Base-by-base conservation (phyloP, 2,888 invertebrate species). In the Perithous albicinctus region DNA sequence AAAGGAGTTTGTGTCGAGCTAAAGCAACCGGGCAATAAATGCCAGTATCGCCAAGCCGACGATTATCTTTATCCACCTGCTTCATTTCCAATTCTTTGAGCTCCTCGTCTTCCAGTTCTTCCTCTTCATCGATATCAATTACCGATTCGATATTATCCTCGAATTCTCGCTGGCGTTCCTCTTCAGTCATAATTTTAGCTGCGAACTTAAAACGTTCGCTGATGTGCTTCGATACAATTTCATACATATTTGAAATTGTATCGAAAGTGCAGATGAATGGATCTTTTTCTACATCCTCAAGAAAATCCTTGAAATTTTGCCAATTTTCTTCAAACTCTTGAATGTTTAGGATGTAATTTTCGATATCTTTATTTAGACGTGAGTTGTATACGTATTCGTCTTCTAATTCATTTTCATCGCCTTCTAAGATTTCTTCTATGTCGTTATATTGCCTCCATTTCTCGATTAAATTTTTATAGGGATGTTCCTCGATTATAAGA, bases 11-110 rank as follows among this genome's bases (percentile, higher is more conserved):
- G 85, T 94, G 88, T 48, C 94, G 92, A 74, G 92, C 91, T 87
- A 94, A 94, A n/a, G 94, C 93, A 38, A 96, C 93, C 0, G 96
- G 96, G 87, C 96, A 96, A 86, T 94, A 96, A 85, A 93, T 86
- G 82, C 92, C 93, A 1, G 94, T 95, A 88, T 95, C 94, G n/a
- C 96, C 95, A 73, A 94, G 93, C 78, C 92, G 92, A 67, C 93
- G 89, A 48, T 91, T 90, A 76, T 86, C 78, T 80, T 86, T 78
- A 88, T 88, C 32, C 43, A 78, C 32, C 85, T 82, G 43, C 82
- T 87, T 84, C 74, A 86, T 88, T 86, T 89, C 90, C 73, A 86
- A 88, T 46, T 76, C 64, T 70, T 85, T 81, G 26, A 84, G 85
- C 63, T 89, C 89, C 15, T 80, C 75, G 23, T 87, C 86, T 29